A percentile compares a stretch with the other conserved stretches of the same genome.
These are phyloP conservation scores for Euphydryas editha DNA, from an alignment of 2,888 invertebrate species.

Conservation along the genomic window DNA sequence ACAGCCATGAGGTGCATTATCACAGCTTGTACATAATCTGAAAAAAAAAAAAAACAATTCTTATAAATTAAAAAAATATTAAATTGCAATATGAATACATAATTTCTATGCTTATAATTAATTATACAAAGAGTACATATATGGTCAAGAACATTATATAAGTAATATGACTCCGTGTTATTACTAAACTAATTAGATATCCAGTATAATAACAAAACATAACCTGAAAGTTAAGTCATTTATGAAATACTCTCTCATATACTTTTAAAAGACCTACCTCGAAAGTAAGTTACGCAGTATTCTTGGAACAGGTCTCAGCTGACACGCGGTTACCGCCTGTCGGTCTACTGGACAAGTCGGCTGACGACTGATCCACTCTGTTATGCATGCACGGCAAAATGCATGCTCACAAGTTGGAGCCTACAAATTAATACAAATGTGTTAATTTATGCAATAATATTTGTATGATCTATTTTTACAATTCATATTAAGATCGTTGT, in stretches of 20 bases:
- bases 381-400: constrained; percentile 96
- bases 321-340: constrained; percentile 93
- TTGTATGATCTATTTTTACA: neutral
- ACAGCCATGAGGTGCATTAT: constrained; percentile 95
- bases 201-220: constrained; percentile 8
- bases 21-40: constrained; percentile 94
- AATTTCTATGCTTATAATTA: no score
- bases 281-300: constrained; percentile 96
- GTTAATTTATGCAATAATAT: neutral
- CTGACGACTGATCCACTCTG: constrained; percentile 97
- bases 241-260: constrained; percentile 2
- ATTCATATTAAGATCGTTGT: neutral
- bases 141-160: neutral
- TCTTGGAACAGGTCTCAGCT: constrained; percentile 95
- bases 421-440: constrained; percentile 71
- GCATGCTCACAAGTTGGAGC: constrained; percentile 98
- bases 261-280: constrained; percentile 70
- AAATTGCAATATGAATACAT: no score
- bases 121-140: no score
- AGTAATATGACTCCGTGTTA: neutral
- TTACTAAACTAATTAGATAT: neutral
- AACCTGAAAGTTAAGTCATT: constrained; percentile 27
- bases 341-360: constrained; percentile 98
- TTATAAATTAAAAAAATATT: no score
- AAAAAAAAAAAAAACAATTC: constrained; percentile 11